Percentiles rank a stretch among this genome's conserved stretches.
phyloP scores from a whole-genome alignment of 1,140 invertebrate species.

The Prorops nasuta region DNA sequence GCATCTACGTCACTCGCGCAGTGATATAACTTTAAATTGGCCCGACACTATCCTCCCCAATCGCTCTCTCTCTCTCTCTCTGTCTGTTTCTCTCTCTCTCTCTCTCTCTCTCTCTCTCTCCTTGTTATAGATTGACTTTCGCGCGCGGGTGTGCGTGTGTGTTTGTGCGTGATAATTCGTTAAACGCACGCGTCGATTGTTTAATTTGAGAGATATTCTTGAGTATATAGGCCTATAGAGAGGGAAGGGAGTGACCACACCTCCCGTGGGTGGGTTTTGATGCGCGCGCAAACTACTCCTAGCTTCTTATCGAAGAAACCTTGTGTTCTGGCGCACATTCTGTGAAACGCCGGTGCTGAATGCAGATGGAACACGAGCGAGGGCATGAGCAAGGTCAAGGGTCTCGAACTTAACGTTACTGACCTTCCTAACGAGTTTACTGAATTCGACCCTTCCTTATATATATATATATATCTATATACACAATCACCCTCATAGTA shows the following conservation, averaged over 20 bases:
- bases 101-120: neutral
- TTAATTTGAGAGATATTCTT: no score
- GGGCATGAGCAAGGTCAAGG: neutral
- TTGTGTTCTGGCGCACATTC: constrained; percentile 15
- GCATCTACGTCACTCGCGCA: no score
- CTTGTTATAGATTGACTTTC: no score
- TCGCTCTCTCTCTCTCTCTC: constrained; percentile 10
- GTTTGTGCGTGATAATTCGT: no score
- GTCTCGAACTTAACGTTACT: neutral
- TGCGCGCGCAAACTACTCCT: constrained; percentile 29
- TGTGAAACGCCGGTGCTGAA: neutral
- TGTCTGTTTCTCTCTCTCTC: neutral
- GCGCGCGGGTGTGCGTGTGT: no score
- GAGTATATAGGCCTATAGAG: constrained; percentile 1
- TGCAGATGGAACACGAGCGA: neutral
- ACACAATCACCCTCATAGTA: no score
- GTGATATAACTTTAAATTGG: no score
- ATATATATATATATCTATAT: no score
- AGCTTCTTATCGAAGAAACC: constrained; percentile 21
- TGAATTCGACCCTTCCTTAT: no score
- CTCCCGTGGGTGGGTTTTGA: constrained; percentile 26
- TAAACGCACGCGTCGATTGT: no score
- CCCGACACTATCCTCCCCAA: no score
- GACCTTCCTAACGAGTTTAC: neutral
- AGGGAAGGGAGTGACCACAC: constrained; percentile 30